Base-by-base conservation (phyloP, 2,888 invertebrate species). In the Ichneumon xanthorius region DNA sequence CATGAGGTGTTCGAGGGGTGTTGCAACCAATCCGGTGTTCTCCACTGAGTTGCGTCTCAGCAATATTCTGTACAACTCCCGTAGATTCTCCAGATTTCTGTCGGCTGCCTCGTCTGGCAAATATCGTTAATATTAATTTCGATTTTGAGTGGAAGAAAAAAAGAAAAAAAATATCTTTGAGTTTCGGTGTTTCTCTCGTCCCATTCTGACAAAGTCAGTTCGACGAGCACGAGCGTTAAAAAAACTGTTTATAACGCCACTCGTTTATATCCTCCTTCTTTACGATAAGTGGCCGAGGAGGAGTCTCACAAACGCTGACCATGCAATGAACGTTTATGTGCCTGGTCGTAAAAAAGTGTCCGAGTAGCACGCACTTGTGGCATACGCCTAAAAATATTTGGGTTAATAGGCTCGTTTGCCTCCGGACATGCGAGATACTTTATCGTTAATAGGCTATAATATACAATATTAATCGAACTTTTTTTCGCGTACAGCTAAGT, bases 1-100 rank as follows among this genome's bases (percentile, higher is more conserved):
- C 90, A 93, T 92, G 37, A 92, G 86, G 75, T 92, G 92, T 45
- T 92, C 91, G 11, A 89, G 73, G 0, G 89, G 89, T 19, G 88
- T 67, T 14, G 82, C 89, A 1, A 75, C 80, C 37, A 88, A 80
- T 2, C 72, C 86, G 22, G 70, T 83, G 70, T 88, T 87, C 1
- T 90, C 90, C 50, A 88, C 55, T 6, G 87, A 86, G 65, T 86
- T 89, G 14, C 89, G 92, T 81, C 90, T 90, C 80, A 90, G 19
- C 48, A 92, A 63, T 7, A 90, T 78, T 85, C 86, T 90, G 84
- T 92, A 92, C 16, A 92, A 85, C 58, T 92, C 90, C 11, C 87
- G 90, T n/a, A 92, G 88, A 71, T 89, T 90, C 33, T 89, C 90
- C 7, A 83, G 75, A 85, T 89, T 40, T 85, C 89, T 50, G 83